Evolutionary conservation across 2,113 vertebrate species (phyloP).

Genomic region (Mormyrus lacerda): DNA sequence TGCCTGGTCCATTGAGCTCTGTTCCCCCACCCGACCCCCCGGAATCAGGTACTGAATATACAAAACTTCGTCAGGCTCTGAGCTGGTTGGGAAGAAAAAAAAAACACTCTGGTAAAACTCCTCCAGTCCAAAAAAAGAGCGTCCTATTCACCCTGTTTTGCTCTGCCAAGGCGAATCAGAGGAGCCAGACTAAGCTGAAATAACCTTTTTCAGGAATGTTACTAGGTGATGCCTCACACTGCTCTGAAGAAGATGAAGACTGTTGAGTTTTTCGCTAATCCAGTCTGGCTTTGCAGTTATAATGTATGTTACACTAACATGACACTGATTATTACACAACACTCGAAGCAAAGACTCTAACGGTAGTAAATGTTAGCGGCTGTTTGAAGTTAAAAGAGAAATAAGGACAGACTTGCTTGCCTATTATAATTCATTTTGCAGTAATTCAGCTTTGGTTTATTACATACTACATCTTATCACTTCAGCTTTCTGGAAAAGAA

Average conservation of each 20-base stretch:
- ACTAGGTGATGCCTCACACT: neutral
- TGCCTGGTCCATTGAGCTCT: conserved; percentile 33
- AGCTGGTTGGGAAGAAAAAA: conserved; percentile 34
- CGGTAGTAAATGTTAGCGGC: neutral
- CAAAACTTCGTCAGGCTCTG: conserved; percentile 28
- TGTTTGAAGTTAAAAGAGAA: conserved; percentile 3
- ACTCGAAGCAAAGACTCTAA: neutral
- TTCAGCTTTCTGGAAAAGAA: neutral
- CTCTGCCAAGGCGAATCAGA: conserved; percentile 30
- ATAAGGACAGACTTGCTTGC: neutral
- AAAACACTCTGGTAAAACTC: conserved; percentile 33
- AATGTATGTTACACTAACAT: neutral
- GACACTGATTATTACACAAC: neutral
- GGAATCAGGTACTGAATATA: conserved; percentile 45
- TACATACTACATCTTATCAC: neutral
- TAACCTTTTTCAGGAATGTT: conserved; percentile 30
- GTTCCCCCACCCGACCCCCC: conserved; percentile 17
- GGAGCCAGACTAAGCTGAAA: conserved; percentile 16
- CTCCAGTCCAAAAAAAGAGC: conserved; percentile 29
- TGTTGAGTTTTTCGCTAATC: neutral
- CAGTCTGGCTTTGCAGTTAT: neutral
- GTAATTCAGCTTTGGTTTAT: neutral
- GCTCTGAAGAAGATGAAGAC: neutral
- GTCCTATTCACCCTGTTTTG: conserved; percentile 18
- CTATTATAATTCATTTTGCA: neutral